Evolutionary conservation across 1,140 invertebrate genomes (phyloP).

Genomic region (Drosophila grimshawi): DNA sequence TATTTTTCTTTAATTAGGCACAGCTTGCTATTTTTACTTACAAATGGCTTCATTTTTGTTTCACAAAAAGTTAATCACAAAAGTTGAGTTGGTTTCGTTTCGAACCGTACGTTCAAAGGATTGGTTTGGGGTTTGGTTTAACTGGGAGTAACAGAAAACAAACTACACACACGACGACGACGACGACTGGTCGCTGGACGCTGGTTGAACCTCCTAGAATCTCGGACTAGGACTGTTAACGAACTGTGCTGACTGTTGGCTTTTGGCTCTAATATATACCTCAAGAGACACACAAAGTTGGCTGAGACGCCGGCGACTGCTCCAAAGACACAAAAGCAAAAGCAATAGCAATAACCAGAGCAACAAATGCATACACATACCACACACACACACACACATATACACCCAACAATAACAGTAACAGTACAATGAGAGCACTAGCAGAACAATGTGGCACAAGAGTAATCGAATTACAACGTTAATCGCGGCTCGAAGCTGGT

Average conservation of each 20-base stretch:
- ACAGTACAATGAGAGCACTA: slow-evolving; percentile 59
- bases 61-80: slow-evolving; percentile 60
- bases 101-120: slow-evolving; percentile 37
- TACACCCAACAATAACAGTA: slow-evolving; percentile 29
- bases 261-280: slow-evolving; percentile 82
- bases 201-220: slow-evolving; percentile 84
- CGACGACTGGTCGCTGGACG: slow-evolving; percentile 62
- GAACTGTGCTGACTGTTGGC: slow-evolving; percentile 81
- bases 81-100: slow-evolving; percentile 29
- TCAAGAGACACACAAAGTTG: slow-evolving; percentile 40
- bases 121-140: slow-evolving; percentile 27
- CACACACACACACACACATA: background rate
- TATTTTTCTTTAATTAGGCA: background rate
- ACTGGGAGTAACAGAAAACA: slow-evolving; percentile 43
- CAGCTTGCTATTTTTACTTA: slow-evolving; percentile 57
- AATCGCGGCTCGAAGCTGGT: slow-evolving; percentile 76
- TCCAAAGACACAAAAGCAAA: slow-evolving; percentile 17
- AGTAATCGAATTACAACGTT: slow-evolving; percentile 80
- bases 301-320: slow-evolving; percentile 40
- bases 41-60: slow-evolving; percentile 76
- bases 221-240: slow-evolving; percentile 85
- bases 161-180: slow-evolving; percentile 59
- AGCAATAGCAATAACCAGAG: slow-evolving; percentile 40
- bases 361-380: slow-evolving; percentile 26
- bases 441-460: slow-evolving; percentile 74